Evolutionary conservation across 2,113 vertebrate genomes (phyloP).

Genomic region (Urocitellus parryii): DNA sequence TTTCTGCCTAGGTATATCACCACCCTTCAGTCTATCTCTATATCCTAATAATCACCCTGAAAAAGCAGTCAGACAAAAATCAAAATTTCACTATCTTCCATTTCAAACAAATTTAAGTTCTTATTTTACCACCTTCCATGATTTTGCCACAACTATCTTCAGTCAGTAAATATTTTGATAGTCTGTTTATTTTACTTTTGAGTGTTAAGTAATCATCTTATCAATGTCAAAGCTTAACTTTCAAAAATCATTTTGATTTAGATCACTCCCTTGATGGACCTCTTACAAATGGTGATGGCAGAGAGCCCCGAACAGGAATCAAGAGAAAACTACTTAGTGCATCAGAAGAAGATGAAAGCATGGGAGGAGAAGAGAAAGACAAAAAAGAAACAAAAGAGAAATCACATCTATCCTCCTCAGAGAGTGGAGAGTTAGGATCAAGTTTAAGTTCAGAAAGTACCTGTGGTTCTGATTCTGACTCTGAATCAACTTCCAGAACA

Average conservation of each 20-base stretch:
- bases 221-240: slow-evolving; percentile 59
- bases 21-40: not conserved
- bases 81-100: not conserved
- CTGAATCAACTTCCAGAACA: slow-evolving; percentile 90
- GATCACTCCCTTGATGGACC: slow-evolving; percentile 87
- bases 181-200: slow-evolving; percentile 55
- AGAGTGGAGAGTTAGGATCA: slow-evolving; percentile 91
- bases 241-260: slow-evolving; percentile 78
- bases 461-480: slow-evolving; percentile 89
- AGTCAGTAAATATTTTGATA: not conserved
- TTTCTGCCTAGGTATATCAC: not conserved
- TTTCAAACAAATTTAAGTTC: slow-evolving; percentile 24
- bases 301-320: slow-evolving; percentile 85
- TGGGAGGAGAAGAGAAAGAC: slow-evolving; percentile 84
- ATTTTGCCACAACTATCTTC: not conserved
- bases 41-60: not conserved
- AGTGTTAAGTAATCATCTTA: slow-evolving; percentile 31
- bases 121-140: not conserved
- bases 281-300: slow-evolving; percentile 90
- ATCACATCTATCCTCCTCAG: slow-evolving; percentile 88
- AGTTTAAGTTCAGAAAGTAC: slow-evolving; percentile 92
- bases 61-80: not conserved
- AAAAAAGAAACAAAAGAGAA: slow-evolving; percentile 86
- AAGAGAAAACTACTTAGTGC: slow-evolving; percentile 86
- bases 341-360: slow-evolving; percentile 87